A percentile compares a stretch with the other conserved stretches of the same genome.
phyloP scores from a whole-genome alignment of 2,113 vertebrate genomes.

The Petrocephalus microphthalmus region DNA sequence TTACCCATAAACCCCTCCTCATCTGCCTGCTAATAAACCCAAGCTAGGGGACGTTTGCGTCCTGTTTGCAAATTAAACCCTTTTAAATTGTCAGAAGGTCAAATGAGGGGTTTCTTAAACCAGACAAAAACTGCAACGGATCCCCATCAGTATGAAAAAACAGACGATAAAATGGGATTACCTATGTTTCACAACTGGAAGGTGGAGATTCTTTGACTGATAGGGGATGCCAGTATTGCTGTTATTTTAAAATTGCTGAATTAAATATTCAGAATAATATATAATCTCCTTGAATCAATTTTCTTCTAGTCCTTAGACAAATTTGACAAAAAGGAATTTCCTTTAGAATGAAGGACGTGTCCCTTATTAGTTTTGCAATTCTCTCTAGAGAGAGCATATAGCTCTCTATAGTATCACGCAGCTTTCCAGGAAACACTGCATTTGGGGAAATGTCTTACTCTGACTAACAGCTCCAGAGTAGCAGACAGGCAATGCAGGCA shows the following conservation, averaged over 20 bases:
- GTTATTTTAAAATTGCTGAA: not conserved
- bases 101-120: not conserved
- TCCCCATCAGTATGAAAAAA: not conserved
- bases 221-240: not conserved
- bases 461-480: not conserved
- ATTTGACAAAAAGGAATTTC: not conserved
- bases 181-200: not conserved
- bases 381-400: not conserved
- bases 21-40: conserved; percentile 28
- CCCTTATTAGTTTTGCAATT: not conserved
- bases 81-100: not conserved
- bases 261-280: not conserved
- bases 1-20: conserved; percentile 57
- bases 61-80: not conserved
- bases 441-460: not conserved
- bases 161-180: not conserved
- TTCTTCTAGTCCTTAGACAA: not conserved
- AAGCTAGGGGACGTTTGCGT: conserved; percentile 44
- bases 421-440: not conserved
- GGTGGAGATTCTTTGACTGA: not conserved
- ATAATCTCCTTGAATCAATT: not conserved
- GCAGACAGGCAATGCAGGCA: not conserved
- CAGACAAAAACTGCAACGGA: not conserved
- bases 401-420: not conserved
- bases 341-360: not conserved